Evolutionary conservation across 2,113 vertebrate genomes (phyloP).

Genomic region (Agapornis roseicollis): DNA sequence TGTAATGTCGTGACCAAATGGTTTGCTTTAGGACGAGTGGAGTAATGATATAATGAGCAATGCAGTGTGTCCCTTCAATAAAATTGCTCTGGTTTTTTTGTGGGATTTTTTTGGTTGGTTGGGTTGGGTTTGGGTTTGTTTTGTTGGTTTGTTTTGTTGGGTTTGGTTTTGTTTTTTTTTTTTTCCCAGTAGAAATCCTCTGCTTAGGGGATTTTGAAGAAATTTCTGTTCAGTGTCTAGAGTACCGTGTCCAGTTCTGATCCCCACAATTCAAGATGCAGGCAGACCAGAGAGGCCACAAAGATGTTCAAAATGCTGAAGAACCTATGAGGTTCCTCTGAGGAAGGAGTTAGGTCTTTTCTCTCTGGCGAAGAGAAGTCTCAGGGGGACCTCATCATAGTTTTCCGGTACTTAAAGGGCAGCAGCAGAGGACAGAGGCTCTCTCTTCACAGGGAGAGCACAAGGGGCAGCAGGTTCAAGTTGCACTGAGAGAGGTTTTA

Average conservation of each 20-base stretch:
- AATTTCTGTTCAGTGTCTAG: background rate
- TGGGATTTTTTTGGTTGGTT: too few relatives aligned
- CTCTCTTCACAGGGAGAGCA: background rate
- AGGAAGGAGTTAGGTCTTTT: background rate
- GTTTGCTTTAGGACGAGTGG: background rate
- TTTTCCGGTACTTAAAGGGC: background rate
- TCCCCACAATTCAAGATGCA: background rate
- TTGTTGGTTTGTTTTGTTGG: too few relatives aligned
- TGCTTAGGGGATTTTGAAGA: background rate
- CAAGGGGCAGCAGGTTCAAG: background rate
- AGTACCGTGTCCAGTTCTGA: background rate
- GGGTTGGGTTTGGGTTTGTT: too few relatives aligned
- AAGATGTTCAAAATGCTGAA: background rate
- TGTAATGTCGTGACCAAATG: background rate
- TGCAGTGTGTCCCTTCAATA: background rate
- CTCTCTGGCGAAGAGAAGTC: background rate
- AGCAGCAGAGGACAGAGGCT: background rate
- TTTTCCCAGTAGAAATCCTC: background rate
- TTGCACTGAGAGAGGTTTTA: background rate
- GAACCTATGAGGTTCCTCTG: background rate
- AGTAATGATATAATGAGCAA: background rate
- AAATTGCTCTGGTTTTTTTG: too few relatives aligned
- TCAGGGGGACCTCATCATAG: background rate
- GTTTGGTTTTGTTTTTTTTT: too few relatives aligned
- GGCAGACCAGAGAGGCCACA: background rate